phyloP scores from a whole-genome alignment of 2,113 vertebrate genomes.

The Okapia johnstoni region DNA sequence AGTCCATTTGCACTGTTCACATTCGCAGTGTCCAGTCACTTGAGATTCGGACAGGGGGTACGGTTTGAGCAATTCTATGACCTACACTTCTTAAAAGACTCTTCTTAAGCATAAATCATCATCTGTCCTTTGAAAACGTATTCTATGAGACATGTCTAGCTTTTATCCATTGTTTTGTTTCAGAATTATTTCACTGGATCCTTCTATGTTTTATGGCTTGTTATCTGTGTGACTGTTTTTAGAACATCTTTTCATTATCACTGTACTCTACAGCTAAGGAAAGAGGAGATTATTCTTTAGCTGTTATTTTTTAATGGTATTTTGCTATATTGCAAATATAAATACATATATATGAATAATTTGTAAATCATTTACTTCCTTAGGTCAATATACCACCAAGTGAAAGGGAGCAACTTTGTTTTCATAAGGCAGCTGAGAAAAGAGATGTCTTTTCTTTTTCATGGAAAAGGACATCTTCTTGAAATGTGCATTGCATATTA shows the following conservation, averaged over 20 bases:
- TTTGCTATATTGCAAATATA: constrained; percentile 35
- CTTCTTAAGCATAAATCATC: constrained; percentile 56
- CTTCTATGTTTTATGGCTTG: constrained; percentile 67
- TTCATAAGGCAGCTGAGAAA: not conserved
- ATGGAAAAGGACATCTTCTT: not conserved
- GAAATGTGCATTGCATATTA: not conserved
- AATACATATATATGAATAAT: constrained; percentile 10
- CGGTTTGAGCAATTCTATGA: constrained; percentile 22
- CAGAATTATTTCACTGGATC: constrained; percentile 70
- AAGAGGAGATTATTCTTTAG: constrained; percentile 54
- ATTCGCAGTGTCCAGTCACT: not conserved
- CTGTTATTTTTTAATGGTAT: constrained; percentile 68
- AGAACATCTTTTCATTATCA: constrained; percentile 73
- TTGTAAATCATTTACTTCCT: constrained; percentile 15
- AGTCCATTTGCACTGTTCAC: not conserved
- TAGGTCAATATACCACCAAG: constrained; percentile 33
- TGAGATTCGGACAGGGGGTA: not conserved
- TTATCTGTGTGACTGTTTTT: constrained; percentile 70
- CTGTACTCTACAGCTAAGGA: constrained; percentile 36
- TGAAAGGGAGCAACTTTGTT: constrained; percentile 33
- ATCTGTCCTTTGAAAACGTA: constrained; percentile 53
- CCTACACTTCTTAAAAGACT: constrained; percentile 27
- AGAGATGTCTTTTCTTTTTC: constrained; percentile 9
- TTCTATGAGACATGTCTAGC: constrained; percentile 75
- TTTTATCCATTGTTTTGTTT: constrained; percentile 74